A percentile compares a stretch with the other conserved stretches of the same genome.
phyloP scores from a whole-genome alignment of 1,140 invertebrate species.

The Pentalonia nigronervosa region DNA sequence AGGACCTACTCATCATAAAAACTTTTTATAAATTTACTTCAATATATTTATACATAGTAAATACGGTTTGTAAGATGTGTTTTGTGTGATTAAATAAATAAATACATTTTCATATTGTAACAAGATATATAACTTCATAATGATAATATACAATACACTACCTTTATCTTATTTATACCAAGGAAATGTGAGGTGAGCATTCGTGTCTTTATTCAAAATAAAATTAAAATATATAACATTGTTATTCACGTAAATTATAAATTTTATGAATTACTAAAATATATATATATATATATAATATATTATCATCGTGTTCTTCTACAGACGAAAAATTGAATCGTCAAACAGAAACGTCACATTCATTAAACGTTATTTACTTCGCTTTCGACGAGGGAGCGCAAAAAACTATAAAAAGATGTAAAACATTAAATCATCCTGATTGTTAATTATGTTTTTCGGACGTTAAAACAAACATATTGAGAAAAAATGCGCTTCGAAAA shows the following conservation, averaged over 20 bases:
- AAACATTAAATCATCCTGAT: slow-evolving; percentile 44
- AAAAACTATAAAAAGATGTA: neutral
- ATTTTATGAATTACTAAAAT: neutral
- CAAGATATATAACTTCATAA: neutral
- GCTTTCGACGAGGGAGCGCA: neutral
- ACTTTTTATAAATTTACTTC: neutral
- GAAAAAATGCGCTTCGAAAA: neutral
- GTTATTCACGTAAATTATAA: neutral
- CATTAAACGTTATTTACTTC: neutral
- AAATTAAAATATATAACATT: neutral
- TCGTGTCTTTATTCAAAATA: neutral
- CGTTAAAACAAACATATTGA: slow-evolving; percentile 28
- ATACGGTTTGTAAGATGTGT: neutral
- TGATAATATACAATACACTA: neutral
- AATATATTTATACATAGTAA: neutral
- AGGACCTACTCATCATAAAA: neutral
- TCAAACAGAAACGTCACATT: neutral
- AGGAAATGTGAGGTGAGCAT: neutral
- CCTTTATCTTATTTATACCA: neutral
- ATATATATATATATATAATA: neutral
- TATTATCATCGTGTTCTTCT: neutral
- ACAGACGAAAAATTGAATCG: neutral
- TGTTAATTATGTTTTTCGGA: slow-evolving; percentile 40
- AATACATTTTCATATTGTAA: neutral
- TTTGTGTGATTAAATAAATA: neutral